Evolutionary conservation across 1,140 invertebrate genomes (phyloP).

Genomic region (Meloidogyne floridensis): DNA sequence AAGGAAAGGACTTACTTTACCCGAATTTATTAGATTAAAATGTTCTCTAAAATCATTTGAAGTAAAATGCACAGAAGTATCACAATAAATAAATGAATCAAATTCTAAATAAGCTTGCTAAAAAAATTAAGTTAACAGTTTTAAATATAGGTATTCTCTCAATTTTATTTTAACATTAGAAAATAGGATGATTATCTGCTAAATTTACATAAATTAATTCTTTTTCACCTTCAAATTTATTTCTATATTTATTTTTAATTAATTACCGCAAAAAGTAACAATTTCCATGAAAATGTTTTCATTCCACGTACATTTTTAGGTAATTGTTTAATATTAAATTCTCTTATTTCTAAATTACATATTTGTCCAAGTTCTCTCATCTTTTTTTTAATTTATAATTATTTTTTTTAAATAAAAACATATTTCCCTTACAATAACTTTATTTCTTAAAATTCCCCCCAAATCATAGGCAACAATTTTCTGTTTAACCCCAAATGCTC

Average conservation of each 20-base stretch:
- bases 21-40: background rate
- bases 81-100: conserved; percentile 17
- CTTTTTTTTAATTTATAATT: background rate
- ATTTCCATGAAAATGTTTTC: conserved; percentile 21
- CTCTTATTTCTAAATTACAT: conserved; percentile 7
- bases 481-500: conserved; percentile 11
- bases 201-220: too few species aligned
- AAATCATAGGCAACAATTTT: conserved; percentile 14
- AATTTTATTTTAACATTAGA: too few species aligned
- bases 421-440: background rate
- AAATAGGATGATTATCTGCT: too few species aligned
- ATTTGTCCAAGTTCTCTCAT: conserved; percentile 9
- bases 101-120: conserved; percentile 15
- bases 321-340: background rate
- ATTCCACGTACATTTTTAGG: conserved; percentile 13
- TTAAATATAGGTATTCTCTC: too few species aligned
- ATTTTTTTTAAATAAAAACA: too few species aligned
- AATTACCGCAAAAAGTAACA: conserved; percentile 12
- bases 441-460: conserved; percentile 6
- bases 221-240: background rate
- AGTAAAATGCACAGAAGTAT: conserved; percentile 10
- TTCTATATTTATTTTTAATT: background rate
- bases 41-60: conserved; percentile 5
- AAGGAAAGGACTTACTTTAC: conserved; percentile 5
- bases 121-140: background rate